phyloP scores from a whole-genome alignment of 1,140 invertebrate genomes.

The Drosophila takahashii region DNA sequence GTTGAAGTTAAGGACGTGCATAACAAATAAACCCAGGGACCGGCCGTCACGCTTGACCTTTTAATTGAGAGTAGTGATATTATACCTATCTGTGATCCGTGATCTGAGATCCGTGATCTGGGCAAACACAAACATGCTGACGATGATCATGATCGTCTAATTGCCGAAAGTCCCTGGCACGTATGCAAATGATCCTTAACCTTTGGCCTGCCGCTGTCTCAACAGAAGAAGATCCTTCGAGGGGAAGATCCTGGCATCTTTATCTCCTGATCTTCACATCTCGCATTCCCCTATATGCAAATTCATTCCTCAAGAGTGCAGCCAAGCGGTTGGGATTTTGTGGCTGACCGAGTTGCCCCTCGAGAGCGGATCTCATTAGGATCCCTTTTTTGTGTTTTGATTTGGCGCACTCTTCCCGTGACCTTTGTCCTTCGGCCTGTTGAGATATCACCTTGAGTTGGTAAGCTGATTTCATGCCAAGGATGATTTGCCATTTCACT shows the following conservation, averaged over 20 bases:
- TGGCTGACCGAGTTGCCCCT: slow-evolving; percentile 58
- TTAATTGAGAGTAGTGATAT: slow-evolving; percentile 50
- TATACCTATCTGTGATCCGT: slow-evolving; percentile 19
- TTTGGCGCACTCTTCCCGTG: slow-evolving; percentile 61
- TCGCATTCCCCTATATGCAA: slow-evolving; percentile 54
- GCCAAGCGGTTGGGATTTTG: slow-evolving; percentile 45
- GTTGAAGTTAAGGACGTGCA: slow-evolving; percentile 52
- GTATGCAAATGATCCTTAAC: slow-evolving; percentile 58
- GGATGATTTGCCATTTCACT: slow-evolving; percentile 68
- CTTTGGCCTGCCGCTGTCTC: slow-evolving; percentile 41
- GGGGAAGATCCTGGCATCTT: slow-evolving; percentile 23
- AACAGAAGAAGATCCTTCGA: slow-evolving; percentile 33
- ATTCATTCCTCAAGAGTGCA: slow-evolving; percentile 25
- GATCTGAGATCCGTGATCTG: slow-evolving; percentile 10
- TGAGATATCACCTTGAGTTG: slow-evolving; percentile 67
- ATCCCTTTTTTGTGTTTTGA: slow-evolving; percentile 54
- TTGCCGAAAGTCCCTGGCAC: slow-evolving; percentile 41
- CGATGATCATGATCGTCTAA: slow-evolving; percentile 54
- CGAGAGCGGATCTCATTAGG: slow-evolving; percentile 57
- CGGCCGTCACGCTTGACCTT: slow-evolving; percentile 67
- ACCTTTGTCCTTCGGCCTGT: slow-evolving; percentile 44
- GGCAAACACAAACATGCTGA: slow-evolving; percentile 50
- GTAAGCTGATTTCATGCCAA: slow-evolving; percentile 77
- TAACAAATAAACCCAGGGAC: slow-evolving; percentile 45
- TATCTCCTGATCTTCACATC: slow-evolving; percentile 25